Base-by-base conservation (phyloP, 2,113 vertebrate genomes). In the Rynchops niger region DNA sequence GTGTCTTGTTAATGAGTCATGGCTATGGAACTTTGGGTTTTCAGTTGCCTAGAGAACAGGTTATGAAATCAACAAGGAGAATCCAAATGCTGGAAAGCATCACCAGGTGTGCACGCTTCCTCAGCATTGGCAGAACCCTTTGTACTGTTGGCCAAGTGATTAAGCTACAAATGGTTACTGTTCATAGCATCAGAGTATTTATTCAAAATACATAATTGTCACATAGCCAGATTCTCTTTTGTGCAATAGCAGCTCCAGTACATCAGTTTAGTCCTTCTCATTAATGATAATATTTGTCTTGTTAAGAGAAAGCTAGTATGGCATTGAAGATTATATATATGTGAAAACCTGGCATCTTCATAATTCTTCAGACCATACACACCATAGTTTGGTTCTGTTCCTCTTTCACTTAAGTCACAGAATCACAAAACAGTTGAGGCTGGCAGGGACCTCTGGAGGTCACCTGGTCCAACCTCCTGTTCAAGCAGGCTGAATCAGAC, bases 311-410 rank as follows among this genome's bases (percentile, higher is more conserved):
- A 92, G 6, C 16, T 67, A 4, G 3, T 26, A 25, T 10, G 13
- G 26, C 63, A 63, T 17, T 20, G 30, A 63, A 86, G 5, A 29
- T 26, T 59, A 26, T 80, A 11, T 26, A 6, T 29, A 5, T 12
- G 17, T 45, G n/a, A 42, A 82, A 56, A 18, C 0, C 3, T 36
- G 9, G 2, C 21, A 32, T 27, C 3, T 3, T 70, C 34, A 29
- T 25, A 38, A 52, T 38, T 32, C 12, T 38, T 32, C 19, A 56
- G 34, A 30, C 2, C 2, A 5, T 26, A 29, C 4, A 34, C 8
- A 38, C 2, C 0, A 8, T 0, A 49, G 4, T 21, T 80, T 70
- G 3, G 2, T 47, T 82, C 27, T 78, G 9, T 34, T n/a, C 34
- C n/a, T 74, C 47, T 43, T 92, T 66, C 23, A 22, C 11, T 29